phyloP scores from a whole-genome alignment of 2,797 vertebrate genomes.

The Carcharodon carcharias region DNA sequence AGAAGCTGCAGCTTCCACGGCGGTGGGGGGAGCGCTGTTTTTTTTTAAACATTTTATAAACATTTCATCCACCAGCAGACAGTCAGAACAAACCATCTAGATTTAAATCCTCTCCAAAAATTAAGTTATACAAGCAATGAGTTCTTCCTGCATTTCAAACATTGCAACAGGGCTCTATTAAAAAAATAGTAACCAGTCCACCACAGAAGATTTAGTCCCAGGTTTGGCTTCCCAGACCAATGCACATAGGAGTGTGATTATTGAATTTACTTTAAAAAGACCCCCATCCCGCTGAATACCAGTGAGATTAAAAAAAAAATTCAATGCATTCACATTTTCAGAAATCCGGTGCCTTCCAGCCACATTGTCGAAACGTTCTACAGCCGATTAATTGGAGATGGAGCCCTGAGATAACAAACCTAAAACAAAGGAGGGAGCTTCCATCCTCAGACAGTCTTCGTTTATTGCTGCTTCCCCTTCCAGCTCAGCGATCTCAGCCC shows the following conservation, averaged over 20 bases:
- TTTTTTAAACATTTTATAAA: conserved; percentile 20
- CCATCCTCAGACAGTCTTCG: conserved; percentile 65
- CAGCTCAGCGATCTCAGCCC: no score
- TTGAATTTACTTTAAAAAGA: no score
- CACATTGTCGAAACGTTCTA: not conserved
- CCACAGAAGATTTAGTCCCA: no score
- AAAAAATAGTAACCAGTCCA: not conserved
- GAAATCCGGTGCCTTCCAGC: conserved; percentile 25
- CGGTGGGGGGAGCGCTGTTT: no score
- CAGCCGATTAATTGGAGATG: conserved; percentile 44
- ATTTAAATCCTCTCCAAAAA: conserved; percentile 31
- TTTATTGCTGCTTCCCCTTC: conserved; percentile 46
- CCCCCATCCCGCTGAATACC: not conserved
- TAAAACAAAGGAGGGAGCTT: conserved; percentile 43
- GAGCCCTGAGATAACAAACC: conserved; percentile 54
- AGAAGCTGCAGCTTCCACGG: no score
- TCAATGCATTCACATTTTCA: not conserved
- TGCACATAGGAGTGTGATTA: no score
- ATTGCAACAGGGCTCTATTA: not conserved
- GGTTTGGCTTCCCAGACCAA: no score
- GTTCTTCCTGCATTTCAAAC: conserved; percentile 26
- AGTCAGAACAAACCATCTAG: conserved; percentile 16
- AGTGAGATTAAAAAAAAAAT: not conserved
- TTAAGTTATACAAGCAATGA: conserved; percentile 32
- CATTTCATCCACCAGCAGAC: conserved; percentile 10